Conservation (phyloP, 2,797 vertebrate genomes). For the Dendrocincla fuliginosa region DNA sequence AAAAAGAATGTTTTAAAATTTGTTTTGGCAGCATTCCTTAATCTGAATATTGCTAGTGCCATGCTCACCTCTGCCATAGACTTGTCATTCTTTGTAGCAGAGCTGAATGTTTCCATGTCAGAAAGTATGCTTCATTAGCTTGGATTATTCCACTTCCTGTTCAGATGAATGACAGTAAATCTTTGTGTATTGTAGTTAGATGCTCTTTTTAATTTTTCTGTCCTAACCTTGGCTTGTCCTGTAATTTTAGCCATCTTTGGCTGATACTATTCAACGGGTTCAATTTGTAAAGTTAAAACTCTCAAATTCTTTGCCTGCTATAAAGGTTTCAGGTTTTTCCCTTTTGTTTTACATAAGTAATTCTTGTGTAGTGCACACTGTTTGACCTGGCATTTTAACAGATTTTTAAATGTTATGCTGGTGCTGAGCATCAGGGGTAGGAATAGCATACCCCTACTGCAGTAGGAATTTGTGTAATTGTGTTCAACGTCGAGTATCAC, state of each 20-base stretch:
- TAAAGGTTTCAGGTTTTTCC: neutral
- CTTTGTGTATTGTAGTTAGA: neutral
- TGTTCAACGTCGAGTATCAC: neutral
- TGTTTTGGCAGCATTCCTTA: conserved; percentile 51
- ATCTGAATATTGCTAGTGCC: conserved; percentile 46
- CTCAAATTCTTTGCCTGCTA: neutral
- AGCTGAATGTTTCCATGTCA: conserved; percentile 35
- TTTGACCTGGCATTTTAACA: neutral
- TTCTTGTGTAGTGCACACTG: neutral
- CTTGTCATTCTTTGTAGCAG: conserved; percentile 25
- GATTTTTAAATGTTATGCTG: neutral
- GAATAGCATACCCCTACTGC: neutral
- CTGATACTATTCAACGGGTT: neutral
- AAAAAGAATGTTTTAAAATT: conserved; percentile 40
- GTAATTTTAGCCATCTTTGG: neutral
- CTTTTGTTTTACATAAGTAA: neutral
- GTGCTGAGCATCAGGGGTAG: neutral
- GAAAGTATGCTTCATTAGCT: conserved; percentile 55
- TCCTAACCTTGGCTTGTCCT: conserved; percentile 18
- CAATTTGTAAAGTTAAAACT: neutral
- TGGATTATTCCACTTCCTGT: conserved; percentile 48
- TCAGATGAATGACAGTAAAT: conserved; percentile 29
- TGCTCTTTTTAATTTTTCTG: conserved; percentile 26
- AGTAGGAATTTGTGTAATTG: neutral
- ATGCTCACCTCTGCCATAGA: conserved; percentile 5